Conservation (phyloP, 2,888 invertebrate species). For the Sycophila texana region DNA sequence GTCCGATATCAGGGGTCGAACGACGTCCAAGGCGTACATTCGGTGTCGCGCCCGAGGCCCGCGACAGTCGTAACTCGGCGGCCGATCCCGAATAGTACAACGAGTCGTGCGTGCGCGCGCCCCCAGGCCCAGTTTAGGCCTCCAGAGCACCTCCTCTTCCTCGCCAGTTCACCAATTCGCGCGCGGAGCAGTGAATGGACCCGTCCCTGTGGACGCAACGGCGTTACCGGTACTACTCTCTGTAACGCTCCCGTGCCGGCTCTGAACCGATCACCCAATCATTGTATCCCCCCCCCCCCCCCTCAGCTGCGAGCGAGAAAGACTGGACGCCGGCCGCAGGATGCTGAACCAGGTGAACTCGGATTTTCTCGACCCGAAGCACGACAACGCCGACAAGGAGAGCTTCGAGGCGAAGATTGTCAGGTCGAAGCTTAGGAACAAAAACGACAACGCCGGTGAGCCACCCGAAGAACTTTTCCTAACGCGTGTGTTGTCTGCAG, state of each 20-base stretch:
- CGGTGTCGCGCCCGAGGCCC: too few relatives aligned
- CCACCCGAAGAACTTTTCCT: conserved; percentile 14
- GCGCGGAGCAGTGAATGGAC: conserved; percentile 57
- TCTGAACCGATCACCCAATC: not conserved
- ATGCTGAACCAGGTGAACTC: conserved; percentile 65
- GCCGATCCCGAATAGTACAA: too few relatives aligned
- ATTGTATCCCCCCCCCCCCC: not conserved
- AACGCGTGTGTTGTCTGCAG: conserved; percentile 27
- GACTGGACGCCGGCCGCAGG: conserved; percentile 1
- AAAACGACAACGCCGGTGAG: conserved; percentile 61
- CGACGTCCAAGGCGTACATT: too few relatives aligned
- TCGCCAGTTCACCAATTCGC: too few relatives aligned
- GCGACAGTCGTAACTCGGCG: too few relatives aligned
- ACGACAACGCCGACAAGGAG: conserved; percentile 60
- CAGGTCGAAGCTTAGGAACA: conserved; percentile 57
- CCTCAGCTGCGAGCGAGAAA: not conserved
- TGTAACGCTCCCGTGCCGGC: conserved; percentile 44
- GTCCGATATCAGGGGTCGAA: too few relatives aligned
- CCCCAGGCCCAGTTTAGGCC: too few relatives aligned
- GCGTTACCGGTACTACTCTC: conserved; percentile 59
- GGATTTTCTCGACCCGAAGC: conserved; percentile 61
- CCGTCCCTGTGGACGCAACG: conserved; percentile 59
- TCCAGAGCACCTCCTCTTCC: too few relatives aligned
- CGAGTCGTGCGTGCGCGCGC: too few relatives aligned
- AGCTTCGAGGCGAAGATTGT: conserved; percentile 62